Base-by-base conservation (phyloP, 2,888 invertebrate species). In the Oeneis ivallda region DNA sequence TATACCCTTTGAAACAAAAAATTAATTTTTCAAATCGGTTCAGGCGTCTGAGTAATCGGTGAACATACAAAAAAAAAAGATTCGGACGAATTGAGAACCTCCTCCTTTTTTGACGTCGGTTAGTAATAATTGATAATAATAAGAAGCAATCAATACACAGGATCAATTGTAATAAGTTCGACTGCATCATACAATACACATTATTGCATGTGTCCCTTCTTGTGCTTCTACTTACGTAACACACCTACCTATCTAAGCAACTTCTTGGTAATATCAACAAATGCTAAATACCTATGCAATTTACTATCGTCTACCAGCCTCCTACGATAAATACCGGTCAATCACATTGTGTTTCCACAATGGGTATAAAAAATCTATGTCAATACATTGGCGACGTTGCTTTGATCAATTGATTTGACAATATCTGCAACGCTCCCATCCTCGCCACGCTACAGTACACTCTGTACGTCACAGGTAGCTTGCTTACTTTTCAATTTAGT, bases 361-460 rank as follows among this genome's bases (percentile, higher is more conserved):
- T 56, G 34, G 45, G 50, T 58, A 53, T 32, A 62, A 65, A 67
- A 26, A 67, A 64, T 37, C 47, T 58, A 37, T 58, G 57, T 58
- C 59, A 49, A 15, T 64, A 11, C 60, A 17, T 43, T 52, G 15
- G 43, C 45, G 61, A 53, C 45, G 64, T 58, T 61, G n/a, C n/a
- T n/a, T n/a, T n/a, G 47, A 57, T 64, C 57, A 64, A 67, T 64
- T 47, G 45, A 67, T 57, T 64, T 58, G 47, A 67, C 57, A 64
- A 67, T 64, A 61, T 53, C 57, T 67, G 54, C 47, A 64, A 69
- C 64, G 67, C 61, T 41, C 50, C 58, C 50, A 58, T 32, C 57
- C 57, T 52, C 63, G 75, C 74, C 74, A 77, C 74, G 79, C 68
- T 32, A 67, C 70, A 72, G 43, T 70, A 73, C 71, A 62, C 76